A percentile compares a stretch with the other conserved stretches of the same genome.
phyloP scores from a whole-genome alignment of 92 coral and sea anemone species.

The Palythoa grandiflora region DNA sequence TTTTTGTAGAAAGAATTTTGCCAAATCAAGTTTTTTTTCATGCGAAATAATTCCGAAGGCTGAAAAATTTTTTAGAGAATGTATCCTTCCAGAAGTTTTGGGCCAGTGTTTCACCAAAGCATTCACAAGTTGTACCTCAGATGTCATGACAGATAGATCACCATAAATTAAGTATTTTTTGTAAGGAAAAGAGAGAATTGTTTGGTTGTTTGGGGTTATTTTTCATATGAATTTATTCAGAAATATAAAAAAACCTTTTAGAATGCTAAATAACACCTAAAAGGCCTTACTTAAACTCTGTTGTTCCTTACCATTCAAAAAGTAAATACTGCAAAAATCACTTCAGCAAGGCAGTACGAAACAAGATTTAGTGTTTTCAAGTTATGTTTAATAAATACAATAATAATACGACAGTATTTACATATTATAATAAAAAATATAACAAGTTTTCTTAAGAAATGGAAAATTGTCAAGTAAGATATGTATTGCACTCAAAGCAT shows the following conservation, averaged over 20 bases:
- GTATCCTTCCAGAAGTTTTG: conserved; percentile 56
- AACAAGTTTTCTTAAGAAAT: neutral
- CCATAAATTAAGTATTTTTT: neutral
- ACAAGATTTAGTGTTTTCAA: no score
- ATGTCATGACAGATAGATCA: conserved; percentile 10
- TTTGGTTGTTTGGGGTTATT: neutral
- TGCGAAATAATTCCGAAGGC: conserved; percentile 29
- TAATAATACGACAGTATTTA: neutral
- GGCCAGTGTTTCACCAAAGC: conserved; percentile 1
- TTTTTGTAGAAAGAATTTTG: conserved; percentile 41
- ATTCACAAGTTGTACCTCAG: conserved; percentile 28
- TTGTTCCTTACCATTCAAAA: no score
- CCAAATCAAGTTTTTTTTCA: conserved; percentile 31
- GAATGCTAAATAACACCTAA: neutral
- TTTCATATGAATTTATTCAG: neutral
- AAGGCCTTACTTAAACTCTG: no score
- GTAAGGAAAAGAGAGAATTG: conserved; percentile 1
- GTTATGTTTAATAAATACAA: conserved; percentile 18
- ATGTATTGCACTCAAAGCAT: neutral
- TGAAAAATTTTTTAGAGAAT: conserved; percentile 47
- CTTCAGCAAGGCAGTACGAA: no score
- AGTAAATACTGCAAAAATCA: no score
- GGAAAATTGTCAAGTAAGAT: no score
- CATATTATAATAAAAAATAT: neutral
- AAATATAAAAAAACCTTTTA: neutral